Base-by-base conservation (phyloP, 2,797 vertebrate genomes). In the Cyprinodon diabolis region DNA sequence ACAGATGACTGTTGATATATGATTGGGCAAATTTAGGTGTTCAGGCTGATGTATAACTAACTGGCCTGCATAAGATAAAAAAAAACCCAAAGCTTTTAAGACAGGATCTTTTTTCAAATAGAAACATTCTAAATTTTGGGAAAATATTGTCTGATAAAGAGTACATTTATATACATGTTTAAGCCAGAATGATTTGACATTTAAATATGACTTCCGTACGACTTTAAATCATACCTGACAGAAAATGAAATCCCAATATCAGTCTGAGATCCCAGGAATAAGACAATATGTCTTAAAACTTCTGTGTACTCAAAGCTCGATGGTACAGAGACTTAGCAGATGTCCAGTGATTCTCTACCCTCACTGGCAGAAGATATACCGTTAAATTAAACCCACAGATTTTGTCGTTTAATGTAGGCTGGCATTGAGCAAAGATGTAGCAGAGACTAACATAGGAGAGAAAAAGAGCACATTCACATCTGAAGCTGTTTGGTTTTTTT, bases 381-480 rank as follows among this genome's bases (percentile, higher is more conserved):
- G 52, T 57, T 2, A 35, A 62, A 45, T 52, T 55, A 1, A 79
- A 82, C 78, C 21, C 6, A 37, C 47, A 71, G 80, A 66, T 84
- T 89, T 85, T 88, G 86, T 82, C 82, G 48, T 90, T 80, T 85
- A 88, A 85, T 87, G 81, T 74, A 71, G 77, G 76, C 60, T 76
- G 83, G 84, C 86, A 77, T 58, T 21, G 80, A 91, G 86, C 87
- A 86, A 85, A 74, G 78, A 75, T 77, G 3, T 74, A 51, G 75
- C 83, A 81, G 51, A 82, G 63, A 74, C 56, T 74, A 55, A 66
- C 74, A 78, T 86, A 21, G 52, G 57, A 79, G 80, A 86, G 30
- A 30, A 30, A 89, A 90, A 85, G 69, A 89, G 91, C 89, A 91
- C 90, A 92, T 87, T 91, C 81, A 93, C 90, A 92, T 91, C 83